Percentiles rank a stretch among this genome's conserved stretches.
phyloP scores from a whole-genome alignment of 2,113 vertebrate species.

The Bufo bufo region DNA sequence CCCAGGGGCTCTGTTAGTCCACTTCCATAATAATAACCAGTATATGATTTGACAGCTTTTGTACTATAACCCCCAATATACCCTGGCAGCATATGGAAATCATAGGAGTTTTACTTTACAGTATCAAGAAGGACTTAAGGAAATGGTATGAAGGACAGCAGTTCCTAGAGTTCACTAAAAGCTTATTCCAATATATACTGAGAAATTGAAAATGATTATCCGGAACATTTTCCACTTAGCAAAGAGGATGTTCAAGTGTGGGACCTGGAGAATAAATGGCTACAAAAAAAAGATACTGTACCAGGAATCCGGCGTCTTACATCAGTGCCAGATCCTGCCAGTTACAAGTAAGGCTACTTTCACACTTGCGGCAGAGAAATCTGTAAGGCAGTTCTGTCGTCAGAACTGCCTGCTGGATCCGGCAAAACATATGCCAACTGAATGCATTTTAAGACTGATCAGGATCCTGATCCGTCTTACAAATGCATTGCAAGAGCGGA shows the following conservation, averaged over 20 bases:
- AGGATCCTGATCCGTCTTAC: too few relatives aligned
- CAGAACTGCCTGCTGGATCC: too few relatives aligned
- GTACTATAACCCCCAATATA: background rate
- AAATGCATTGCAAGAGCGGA: too few relatives aligned
- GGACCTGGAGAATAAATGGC: background rate
- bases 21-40: background rate
- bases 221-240: constrained; percentile 11
- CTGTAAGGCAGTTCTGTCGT: too few relatives aligned
- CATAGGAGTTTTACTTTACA: background rate
- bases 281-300: background rate
- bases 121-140: background rate
- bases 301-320: background rate
- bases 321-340: too few relatives aligned
- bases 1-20: too few relatives aligned
- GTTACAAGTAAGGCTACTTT: too few relatives aligned
- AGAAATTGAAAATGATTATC: constrained; percentile 19
- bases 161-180: background rate
- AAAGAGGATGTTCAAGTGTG: constrained; percentile 13
- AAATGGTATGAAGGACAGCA: background rate
- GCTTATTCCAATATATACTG: constrained; percentile 5
- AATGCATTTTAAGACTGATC: too few relatives aligned
- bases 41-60: background rate
- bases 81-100: background rate
- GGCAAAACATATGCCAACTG: too few relatives aligned
- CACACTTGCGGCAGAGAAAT: too few relatives aligned